phyloP scores from a whole-genome alignment of 2,113 vertebrate species.

The Apus apus region DNA sequence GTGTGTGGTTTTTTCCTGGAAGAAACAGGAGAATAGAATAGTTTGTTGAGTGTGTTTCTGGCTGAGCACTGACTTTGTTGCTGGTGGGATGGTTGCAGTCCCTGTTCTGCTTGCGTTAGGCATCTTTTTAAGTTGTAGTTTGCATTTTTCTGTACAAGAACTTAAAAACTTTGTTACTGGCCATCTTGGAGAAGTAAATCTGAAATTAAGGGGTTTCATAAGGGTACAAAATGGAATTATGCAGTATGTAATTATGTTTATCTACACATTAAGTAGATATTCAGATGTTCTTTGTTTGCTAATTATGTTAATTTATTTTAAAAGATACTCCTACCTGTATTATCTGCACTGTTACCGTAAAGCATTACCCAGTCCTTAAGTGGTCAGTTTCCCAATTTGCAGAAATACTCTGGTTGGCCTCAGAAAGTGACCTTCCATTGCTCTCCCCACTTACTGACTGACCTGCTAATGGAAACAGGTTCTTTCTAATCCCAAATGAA shows the following conservation, averaged over 20 bases:
- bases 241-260: not conserved
- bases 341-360: not conserved
- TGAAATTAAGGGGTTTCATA: not conserved
- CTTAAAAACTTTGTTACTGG: not conserved
- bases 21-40: not conserved
- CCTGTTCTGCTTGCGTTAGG: not conserved
- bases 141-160: not conserved
- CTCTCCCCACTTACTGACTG: not conserved
- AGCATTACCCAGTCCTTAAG: not conserved
- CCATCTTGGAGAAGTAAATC: not conserved
- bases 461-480: conserved; percentile 9
- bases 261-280: not conserved
- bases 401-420: not conserved
- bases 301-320: not conserved
- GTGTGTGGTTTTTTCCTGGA: not conserved
- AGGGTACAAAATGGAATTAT: not conserved
- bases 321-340: not conserved
- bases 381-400: not conserved
- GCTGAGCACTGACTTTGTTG: not conserved
- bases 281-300: not conserved
- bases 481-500: not conserved
- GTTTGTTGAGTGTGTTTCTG: not conserved
- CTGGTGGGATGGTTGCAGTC: not conserved
- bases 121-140: not conserved
- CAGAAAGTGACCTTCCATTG: not conserved